Evolutionary conservation across 2,888 invertebrate genomes (phyloP), one percentile per base, ranked within the genome.

Genomic region (Sphaerophoria taeniata): DNA sequence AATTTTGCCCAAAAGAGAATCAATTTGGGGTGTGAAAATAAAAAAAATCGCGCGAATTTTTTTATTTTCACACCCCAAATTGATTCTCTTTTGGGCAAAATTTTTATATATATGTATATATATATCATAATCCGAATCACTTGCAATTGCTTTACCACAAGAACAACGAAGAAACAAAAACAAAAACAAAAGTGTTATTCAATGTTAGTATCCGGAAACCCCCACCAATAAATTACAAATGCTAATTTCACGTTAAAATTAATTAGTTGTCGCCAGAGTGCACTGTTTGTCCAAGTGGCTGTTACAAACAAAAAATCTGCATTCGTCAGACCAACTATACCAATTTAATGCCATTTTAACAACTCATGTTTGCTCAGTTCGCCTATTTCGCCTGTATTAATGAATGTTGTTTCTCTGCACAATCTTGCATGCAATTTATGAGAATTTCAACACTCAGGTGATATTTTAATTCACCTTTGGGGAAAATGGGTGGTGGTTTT

Each of bases 341-440:
- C 70, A 75, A 84, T 79, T 84, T 75, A 34, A 60, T 55, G 79
- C 55, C 39, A 65, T 79, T 79, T 84, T 65, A 53, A 84, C 75
- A 84, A 79, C 71, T 79, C 75, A 84, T 75, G 71, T 79, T 84
- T 84, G 71, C 65, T 79, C 56, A 84, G 60, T 9, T 4, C 0
- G 6, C 31, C 61, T 63, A 39, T 74, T 58, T 63, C 58, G 58
- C 0, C 6, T 39, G 39, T 39, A 11, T 9, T 12, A 43, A 11
- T 9, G 43, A 9, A 9, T 9, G 12, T 12, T 43, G 11, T 3
- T 12, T 0, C 70, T 60, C 79, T 71, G 79, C 71, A 60, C 43
- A 84, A 84, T 84, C 83, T 79, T 75, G 79, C 79, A 79, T 84
- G 83, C 79, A 84, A 79, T 84, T 84, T 84, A 84, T 79, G 79